Evolutionary conservation across 2,888 invertebrate species (phyloP), one percentile per base, ranked within the genome.

Genomic region (Allygus modestus): DNA sequence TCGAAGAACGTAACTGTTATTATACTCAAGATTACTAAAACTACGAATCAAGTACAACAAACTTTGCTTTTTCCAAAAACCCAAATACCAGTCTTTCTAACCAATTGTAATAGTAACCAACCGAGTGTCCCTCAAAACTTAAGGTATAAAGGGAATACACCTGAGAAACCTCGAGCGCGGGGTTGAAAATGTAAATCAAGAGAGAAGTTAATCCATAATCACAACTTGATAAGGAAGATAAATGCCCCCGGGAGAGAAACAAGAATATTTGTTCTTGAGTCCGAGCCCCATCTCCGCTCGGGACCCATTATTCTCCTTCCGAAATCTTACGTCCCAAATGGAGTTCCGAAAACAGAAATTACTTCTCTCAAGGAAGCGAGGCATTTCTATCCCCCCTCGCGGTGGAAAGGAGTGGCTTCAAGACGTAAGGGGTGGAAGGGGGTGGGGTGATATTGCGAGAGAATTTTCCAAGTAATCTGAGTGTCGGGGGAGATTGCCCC

Each of bases 291-390:
- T 85, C 85, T 85, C 85, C 85, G 75, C 79, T 65, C 75, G 83
- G 85, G 82, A 81, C 77, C 79, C 82, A 85, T 85, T 85, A 85
- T 85, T 85, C 85, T 83, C 82, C 85, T 84, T 83, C 85, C 82
- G 85, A 85, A 85, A 83, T 85, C 85, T 85, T 83, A 83, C 82
- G 85, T 85, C 85, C 85, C 85, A 85, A 83, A 85, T 85, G 85
- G 85, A 85, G 85, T 85, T 85, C 79, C 85, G 85, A 85, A 85
- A 85, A 83, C 85, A 82, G 83, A 83, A 85, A 85, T 85, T 85
- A 85, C 85, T 85, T 82, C 82, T 79, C 71, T 79, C 75, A 77
- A 77, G 84, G 84, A 84, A 84, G 84, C 83, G 77, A 37, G 61
- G 46, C 81, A 61, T 81, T 77, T 82, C 61, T 33, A 31, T 77